Conservation (phyloP, 2,113 vertebrate species). For the Piaya cayana region DNA sequence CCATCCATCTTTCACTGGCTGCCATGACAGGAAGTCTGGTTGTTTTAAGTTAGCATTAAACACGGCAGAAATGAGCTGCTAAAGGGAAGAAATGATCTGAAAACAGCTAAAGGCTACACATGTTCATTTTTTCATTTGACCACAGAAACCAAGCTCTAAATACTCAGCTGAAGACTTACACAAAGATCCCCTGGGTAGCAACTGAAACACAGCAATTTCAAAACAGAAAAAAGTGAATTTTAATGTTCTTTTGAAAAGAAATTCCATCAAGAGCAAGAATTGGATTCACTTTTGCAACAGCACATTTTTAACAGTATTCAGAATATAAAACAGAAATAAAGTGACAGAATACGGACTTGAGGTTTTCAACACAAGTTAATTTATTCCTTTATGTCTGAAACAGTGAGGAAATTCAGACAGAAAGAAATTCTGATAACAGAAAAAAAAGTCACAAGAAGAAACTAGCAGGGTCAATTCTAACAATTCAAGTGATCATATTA, state of each 20-base stretch:
- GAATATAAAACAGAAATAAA: neutral
- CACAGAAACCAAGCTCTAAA: slow-evolving; percentile 27
- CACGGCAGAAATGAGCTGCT: slow-evolving; percentile 21
- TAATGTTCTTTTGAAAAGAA: neutral
- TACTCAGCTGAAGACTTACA: neutral
- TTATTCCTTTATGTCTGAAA: neutral
- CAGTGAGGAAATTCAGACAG: neutral
- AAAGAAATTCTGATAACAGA: neutral
- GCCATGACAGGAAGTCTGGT: slow-evolving; percentile 50
- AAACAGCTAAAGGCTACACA: slow-evolving; percentile 18
- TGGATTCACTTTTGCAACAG: neutral
- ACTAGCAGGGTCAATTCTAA: neutral
- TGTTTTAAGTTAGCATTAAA: neutral
- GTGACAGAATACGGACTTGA: neutral
- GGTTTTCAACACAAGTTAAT: neutral
- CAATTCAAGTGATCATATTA: neutral
- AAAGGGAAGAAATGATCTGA: neutral
- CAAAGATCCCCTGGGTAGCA: neutral
- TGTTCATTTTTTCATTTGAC: neutral
- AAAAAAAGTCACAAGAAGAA: neutral
- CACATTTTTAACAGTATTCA: neutral
- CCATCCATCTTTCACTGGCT: neutral
- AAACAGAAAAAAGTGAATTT: neutral
- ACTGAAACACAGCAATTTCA: neutral
- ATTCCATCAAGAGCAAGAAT: neutral